Evolutionary conservation across 2,797 vertebrate genomes (phyloP), one percentile per base, ranked within the genome.

Genomic region (Molossus molossus): DNA sequence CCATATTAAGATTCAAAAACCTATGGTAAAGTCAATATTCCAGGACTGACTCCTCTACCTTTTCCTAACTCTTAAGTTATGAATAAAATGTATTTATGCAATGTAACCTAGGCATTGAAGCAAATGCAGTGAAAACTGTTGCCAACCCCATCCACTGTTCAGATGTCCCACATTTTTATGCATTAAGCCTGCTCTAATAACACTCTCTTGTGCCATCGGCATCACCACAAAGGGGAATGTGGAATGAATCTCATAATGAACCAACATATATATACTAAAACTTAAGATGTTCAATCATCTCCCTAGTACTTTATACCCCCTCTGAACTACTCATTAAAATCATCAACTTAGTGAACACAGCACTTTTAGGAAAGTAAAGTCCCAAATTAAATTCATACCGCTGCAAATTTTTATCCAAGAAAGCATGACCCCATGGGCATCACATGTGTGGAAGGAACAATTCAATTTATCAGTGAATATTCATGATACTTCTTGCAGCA

Each of bases 1-100:
- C 11, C 72, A 85, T 79, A 55, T 81, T 82, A 77, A 77, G n/a
- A 86, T 91, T 62, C 27, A 91, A 58, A 87, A 89, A 9, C 20
- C 3, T 75, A 13, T 33, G 10, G 53, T 60, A 65, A 89, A 90
- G 27, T 84, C 37, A 92, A 75, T 2, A 64, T 58, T 33, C 40
- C 17, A 72, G 69, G n/a, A 37, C 40, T 4, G 80, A 60, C 48
- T 21, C 4, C 15, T 15, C 29, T 73, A 72, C 40, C 2, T 55
- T 27, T 65, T n/a, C 60, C 64, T 64, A 73, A 87, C n/a, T 81
- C 6, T 81, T 75, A 75, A 70, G 48, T 29, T 1, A 0, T 50
- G 12, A 60, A 75, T 85, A 72, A 90, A 76, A 84, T 72, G 53
- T 62, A 27, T 64, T 88, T 65, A 33, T 29, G 29, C 25, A 62